Conservation (phyloP, 2,888 invertebrate genomes). For the Pandemis cinnamomeana region DNA sequence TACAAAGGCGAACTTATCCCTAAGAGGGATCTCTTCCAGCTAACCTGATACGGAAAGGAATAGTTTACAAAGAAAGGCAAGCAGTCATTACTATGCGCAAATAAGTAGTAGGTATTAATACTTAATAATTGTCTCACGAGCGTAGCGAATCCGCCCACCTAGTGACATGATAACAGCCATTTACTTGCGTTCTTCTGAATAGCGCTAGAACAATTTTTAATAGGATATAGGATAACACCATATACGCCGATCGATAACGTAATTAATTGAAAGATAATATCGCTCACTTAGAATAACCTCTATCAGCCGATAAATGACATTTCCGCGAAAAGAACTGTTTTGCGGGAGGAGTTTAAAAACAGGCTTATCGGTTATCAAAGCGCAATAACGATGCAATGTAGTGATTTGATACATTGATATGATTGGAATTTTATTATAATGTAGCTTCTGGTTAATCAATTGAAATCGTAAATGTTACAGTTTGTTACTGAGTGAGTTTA, state of each 20-base stretch:
- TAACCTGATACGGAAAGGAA: no score
- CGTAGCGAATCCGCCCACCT: no score
- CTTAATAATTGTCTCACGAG: no score
- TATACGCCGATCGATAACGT: not conserved
- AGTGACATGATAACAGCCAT: no score
- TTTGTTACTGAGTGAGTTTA: no score
- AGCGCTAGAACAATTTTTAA: not conserved
- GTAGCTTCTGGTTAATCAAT: not conserved
- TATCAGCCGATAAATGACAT: not conserved
- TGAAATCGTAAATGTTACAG: no score
- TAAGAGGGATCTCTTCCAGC: no score
- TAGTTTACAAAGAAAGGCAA: no score
- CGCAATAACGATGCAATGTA: not conserved
- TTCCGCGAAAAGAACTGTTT: slow-evolving; percentile 13
- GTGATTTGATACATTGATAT: not conserved
- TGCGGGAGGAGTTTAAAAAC: slow-evolving; percentile 1
- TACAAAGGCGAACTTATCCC: no score
- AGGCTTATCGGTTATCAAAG: not conserved
- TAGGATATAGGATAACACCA: not conserved
- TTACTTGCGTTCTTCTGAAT: not conserved
- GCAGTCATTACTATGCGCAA: no score
- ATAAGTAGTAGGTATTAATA: no score
- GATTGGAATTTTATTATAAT: not conserved
- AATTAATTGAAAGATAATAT: not conserved
- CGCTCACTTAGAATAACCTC: not conserved